These are phyloP conservation scores for Monoplex corrugatus DNA, from an alignment of 2,888 invertebrate species.

Conservation along the genomic window DNA sequence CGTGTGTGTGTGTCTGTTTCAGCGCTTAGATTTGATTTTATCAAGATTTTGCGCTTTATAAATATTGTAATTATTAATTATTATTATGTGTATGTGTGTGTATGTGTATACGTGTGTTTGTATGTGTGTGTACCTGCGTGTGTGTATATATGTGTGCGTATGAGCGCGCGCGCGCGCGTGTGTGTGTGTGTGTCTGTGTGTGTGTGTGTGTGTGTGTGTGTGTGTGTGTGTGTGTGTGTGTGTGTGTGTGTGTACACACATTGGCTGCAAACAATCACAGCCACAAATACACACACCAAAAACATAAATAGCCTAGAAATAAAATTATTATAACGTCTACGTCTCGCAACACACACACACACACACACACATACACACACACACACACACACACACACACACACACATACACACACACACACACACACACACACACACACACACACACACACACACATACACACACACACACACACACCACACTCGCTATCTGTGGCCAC, in stretches of 20 bases:
- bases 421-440: background rate
- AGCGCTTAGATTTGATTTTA: too few relatives aligned
- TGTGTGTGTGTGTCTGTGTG: constrained; percentile 15
- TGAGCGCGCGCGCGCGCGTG: background rate
- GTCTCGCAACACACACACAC: background rate
- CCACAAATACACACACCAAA: background rate
- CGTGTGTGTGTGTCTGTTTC: background rate
- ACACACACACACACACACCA: too few relatives aligned
- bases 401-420: background rate
- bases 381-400: background rate
- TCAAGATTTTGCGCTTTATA: too few relatives aligned
- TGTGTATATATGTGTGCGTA: background rate
- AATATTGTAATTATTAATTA: too few relatives aligned
- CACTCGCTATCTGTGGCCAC: too few relatives aligned
- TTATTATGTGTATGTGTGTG: background rate
- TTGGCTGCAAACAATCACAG: too few relatives aligned
- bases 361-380: background rate
- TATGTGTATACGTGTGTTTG: background rate
- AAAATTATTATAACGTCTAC: too few relatives aligned
- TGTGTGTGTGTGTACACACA: too few relatives aligned
- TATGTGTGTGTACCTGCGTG: constrained; percentile 16
- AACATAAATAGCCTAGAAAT: too few relatives aligned
- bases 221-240: background rate
- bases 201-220: constrained; percentile 24
- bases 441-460: background rate